These are phyloP conservation scores for Ramazzottius varieornatus DNA, from an alignment of 2,888 invertebrate species.

Conservation along the genomic window DNA sequence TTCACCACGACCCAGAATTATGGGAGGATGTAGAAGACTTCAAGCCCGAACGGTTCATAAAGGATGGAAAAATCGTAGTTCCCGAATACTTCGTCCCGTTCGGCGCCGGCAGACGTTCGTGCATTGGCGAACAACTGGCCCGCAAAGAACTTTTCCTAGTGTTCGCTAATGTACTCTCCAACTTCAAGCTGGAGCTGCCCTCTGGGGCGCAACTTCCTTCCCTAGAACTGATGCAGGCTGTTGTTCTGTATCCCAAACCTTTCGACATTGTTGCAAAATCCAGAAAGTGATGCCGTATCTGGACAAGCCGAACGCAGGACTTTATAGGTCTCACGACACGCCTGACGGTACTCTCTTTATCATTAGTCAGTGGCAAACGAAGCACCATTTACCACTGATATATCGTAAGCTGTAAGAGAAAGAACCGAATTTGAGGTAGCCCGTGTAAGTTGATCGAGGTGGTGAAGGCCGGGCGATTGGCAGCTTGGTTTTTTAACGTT, in stretches of 20 bases:
- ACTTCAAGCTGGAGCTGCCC: background rate
- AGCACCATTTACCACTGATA: too few relatives aligned
- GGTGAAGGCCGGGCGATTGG: too few relatives aligned
- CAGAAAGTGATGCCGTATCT: background rate
- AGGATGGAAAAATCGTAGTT: background rate
- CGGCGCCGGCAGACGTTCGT: slow-evolving; percentile 4
- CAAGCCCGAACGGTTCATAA: slow-evolving; percentile 6
- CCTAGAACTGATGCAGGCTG: background rate
- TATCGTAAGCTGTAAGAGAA: too few relatives aligned
- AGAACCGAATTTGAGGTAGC: too few relatives aligned
- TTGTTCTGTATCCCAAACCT: background rate
- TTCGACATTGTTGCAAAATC: background rate
- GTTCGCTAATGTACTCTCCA: slow-evolving; percentile 6
- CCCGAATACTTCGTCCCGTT: slow-evolving; percentile 7
- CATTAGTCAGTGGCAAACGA: too few relatives aligned
- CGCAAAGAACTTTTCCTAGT: slow-evolving; percentile 7
- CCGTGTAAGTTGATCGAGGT: too few relatives aligned
- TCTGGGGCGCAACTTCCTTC: background rate
- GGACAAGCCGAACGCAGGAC: too few relatives aligned
- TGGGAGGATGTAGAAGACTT: slow-evolving; percentile 7
- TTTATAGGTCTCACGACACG: too few relatives aligned
- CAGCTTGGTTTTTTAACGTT: too few relatives aligned
- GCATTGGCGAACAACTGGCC: slow-evolving; percentile 7
- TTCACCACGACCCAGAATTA: slow-evolving; percentile 6
- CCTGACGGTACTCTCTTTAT: too few relatives aligned